phyloP scores from a whole-genome alignment of 2,113 vertebrate species.

The Aptenodytes forsteri region DNA sequence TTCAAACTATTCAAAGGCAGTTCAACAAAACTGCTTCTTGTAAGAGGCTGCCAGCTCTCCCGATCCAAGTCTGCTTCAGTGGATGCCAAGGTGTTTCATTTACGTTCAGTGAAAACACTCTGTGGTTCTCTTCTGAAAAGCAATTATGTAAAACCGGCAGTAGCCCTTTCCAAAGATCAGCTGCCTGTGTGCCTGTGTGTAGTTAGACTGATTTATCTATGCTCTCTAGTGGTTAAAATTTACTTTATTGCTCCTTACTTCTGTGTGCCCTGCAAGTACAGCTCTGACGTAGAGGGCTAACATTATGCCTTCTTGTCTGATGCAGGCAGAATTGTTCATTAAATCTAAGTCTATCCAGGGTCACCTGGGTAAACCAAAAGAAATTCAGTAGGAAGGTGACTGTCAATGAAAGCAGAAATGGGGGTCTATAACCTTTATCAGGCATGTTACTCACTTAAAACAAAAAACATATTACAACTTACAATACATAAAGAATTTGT shows the following conservation, averaged over 20 bases:
- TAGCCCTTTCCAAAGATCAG: conserved; percentile 5
- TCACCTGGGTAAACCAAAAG: background rate
- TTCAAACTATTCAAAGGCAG: conserved; percentile 57
- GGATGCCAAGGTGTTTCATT: conserved; percentile 63
- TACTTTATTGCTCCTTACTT: background rate
- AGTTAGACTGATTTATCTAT: background rate
- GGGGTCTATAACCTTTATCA: background rate
- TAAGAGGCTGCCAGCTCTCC: conserved; percentile 40
- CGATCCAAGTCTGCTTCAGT: background rate
- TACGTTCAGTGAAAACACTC: conserved; percentile 7
- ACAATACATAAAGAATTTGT: background rate
- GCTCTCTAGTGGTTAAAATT: background rate
- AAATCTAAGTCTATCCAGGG: background rate
- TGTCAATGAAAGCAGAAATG: background rate
- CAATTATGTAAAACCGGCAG: background rate
- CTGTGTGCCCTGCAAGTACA: background rate
- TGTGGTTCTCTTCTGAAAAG: conserved; percentile 14
- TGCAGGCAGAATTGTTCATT: background rate
- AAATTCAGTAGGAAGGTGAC: background rate
- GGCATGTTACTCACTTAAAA: background rate
- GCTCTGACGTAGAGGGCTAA: background rate
- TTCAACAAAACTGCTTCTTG: conserved; percentile 57
- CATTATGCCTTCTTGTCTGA: background rate
- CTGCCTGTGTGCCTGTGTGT: background rate
- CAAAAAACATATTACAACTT: background rate